Evolutionary conservation across 2,888 invertebrate species (phyloP), one percentile per base, ranked within the genome.

Genomic region (Ligdia adustata): DNA sequence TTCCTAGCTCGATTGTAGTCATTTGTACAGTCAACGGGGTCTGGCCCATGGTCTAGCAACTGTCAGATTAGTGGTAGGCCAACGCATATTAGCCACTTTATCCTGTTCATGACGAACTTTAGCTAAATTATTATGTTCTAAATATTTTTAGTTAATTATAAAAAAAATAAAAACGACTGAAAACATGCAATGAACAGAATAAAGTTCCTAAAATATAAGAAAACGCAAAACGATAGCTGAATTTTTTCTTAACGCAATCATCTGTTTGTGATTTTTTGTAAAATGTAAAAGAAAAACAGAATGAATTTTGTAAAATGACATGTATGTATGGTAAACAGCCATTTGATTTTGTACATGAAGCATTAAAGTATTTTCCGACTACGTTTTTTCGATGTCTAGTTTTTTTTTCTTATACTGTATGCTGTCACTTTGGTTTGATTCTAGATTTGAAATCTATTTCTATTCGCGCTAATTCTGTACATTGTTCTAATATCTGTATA

Each of bases 391-490:
- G n/a, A n/a, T n/a, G n/a, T n/a, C n/a, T 6, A 4, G 18, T 18
- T 22, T 46, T 53, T 41, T 24, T 50, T 40, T 46, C 18, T 52
- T 52, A 60, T 62, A 66, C 56, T 62, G 69, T 61, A 64, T 63
- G 71, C 66, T 75, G 63, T 73, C 66, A 63, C 64, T 71, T 70
- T 68, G 52, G 60, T 81, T 83, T 75, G 57, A 75, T 76, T 79
- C 82, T 86, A 82, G 80, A 80, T 83, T 82, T 82, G 79, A 80
- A n/a, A 81, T 82, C 80, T 85, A 82, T 84, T 79, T 78, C 76
- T 79, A 73, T 78, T 79, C 75, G 79, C 61, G 79, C 77, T 76
- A 79, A 82, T 82, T 79, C 56, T 72, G 71, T 78, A 79, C 60
- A 76, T 76, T 81, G 75, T 79, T 77, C 63, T 66, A 77, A 77